These are phyloP conservation scores for Equus quagga DNA, from an alignment of 2,113 vertebrate genomes.

Conservation along the genomic window DNA sequence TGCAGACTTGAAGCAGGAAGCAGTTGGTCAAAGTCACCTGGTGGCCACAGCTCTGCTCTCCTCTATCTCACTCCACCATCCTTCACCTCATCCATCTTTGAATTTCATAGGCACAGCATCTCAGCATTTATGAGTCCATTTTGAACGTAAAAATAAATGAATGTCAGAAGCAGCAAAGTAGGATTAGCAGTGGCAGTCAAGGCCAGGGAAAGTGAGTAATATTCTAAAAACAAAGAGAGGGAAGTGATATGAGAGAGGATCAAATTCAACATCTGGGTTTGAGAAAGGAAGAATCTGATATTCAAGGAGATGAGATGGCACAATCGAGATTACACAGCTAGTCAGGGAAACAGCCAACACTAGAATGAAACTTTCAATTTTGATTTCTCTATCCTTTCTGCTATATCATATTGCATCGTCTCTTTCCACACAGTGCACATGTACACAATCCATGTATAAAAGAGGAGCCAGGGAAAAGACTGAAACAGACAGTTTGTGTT, in stretches of 20 bases:
- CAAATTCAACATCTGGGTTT: not conserved
- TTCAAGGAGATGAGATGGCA: not conserved
- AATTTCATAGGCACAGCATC: not conserved
- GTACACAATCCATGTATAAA: not conserved
- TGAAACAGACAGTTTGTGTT: not conserved
- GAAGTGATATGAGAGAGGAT: not conserved
- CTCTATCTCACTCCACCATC: not conserved
- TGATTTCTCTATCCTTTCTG: not conserved
- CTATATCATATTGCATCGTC: not conserved
- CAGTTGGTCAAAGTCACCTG: rapidly evolving
- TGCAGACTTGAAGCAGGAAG: not conserved
- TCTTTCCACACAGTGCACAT: not conserved
- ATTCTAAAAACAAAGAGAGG: not conserved
- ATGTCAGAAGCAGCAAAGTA: not conserved
- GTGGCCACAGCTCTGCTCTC: not conserved
- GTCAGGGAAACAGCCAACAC: not conserved
- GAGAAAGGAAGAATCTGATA: not conserved
- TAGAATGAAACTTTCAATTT: not conserved
- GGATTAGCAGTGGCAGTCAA: too few relatives aligned
- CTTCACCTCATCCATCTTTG: not conserved
- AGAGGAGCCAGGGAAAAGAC: not conserved
- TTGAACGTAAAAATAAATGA: not conserved
- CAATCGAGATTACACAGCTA: not conserved
- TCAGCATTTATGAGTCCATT: not conserved
- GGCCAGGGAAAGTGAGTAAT: not conserved